phyloP scores from a whole-genome alignment of 2,888 invertebrate species.

The Plebejus argus region DNA sequence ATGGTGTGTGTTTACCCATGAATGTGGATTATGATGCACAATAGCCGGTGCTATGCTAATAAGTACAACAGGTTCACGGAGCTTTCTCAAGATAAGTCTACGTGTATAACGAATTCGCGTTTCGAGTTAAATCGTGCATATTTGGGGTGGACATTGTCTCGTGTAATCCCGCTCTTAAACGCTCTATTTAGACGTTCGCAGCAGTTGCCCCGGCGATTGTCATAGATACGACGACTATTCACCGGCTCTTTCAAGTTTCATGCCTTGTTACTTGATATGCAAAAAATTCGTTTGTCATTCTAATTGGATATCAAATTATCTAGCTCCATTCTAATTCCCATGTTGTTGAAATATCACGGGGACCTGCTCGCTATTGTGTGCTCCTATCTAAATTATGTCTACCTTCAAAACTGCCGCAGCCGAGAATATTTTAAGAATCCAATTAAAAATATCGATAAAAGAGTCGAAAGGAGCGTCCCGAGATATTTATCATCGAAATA shows the following conservation, averaged over 20 bases:
- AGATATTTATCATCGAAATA: slow-evolving; percentile 21
- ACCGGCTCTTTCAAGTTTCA: slow-evolving; percentile 31
- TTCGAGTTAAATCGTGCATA: slow-evolving; percentile 77
- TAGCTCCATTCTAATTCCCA: slow-evolving; percentile 19
- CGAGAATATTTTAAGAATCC: slow-evolving; percentile 18
- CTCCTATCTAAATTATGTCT: background rate
- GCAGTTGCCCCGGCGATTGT: slow-evolving; percentile 64
- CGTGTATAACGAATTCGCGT: slow-evolving; percentile 80
- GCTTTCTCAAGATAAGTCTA: slow-evolving; percentile 74
- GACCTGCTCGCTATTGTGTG: background rate
- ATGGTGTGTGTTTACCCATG: slow-evolving; percentile 79
- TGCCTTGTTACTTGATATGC: slow-evolving; percentile 32
- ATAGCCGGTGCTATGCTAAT: slow-evolving; percentile 72
- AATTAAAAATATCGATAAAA: slow-evolving; percentile 19
- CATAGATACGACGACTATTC: slow-evolving; percentile 42
- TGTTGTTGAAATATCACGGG: background rate
- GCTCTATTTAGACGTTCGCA: slow-evolving; percentile 73
- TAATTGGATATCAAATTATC: slow-evolving; percentile 32
- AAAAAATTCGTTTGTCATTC: slow-evolving; percentile 26
- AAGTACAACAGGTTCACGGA: slow-evolving; percentile 75
- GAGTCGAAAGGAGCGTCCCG: background rate
- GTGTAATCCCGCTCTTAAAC: slow-evolving; percentile 71
- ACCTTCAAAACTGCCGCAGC: background rate
- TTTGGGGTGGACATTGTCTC: slow-evolving; percentile 55
- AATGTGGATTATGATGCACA: slow-evolving; percentile 72